Evolutionary conservation across 2,888 invertebrate genomes (phyloP).

Genomic region (Lochmaea capreae): DNA sequence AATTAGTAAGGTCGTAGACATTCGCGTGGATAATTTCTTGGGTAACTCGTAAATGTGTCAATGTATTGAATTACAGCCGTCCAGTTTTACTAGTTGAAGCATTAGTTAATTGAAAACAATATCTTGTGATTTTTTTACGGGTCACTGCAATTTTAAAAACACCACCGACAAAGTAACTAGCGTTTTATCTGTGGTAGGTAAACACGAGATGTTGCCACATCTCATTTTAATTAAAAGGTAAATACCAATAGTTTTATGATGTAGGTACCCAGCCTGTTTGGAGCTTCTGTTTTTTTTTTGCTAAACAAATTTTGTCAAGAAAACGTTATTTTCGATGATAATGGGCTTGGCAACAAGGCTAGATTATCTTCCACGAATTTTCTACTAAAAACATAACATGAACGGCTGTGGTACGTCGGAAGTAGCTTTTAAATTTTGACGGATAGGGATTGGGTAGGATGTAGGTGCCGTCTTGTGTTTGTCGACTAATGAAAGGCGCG

Average conservation of each 20-base stretch:
- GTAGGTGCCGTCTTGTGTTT: conserved; percentile 18
- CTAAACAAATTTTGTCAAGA: too few relatives aligned
- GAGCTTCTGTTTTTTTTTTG: too few relatives aligned
- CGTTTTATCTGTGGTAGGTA: background rate
- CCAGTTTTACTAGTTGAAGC: conserved; percentile 9
- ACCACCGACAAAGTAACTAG: background rate
- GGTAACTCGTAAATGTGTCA: conserved; percentile 15
- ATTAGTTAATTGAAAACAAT: conserved; percentile 14
- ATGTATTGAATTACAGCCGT: conserved; percentile 15
- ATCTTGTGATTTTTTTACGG: conserved; percentile 16
- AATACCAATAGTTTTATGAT: background rate
- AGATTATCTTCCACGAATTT: background rate
- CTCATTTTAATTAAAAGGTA: background rate
- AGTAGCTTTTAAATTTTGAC: conserved; percentile 18
- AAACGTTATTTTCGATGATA: background rate
- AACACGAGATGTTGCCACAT: background rate
- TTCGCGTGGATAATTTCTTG: conserved; percentile 1
- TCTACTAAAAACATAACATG: background rate
- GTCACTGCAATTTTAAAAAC: background rate
- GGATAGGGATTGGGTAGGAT: conserved; percentile 8
- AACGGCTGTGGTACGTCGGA: conserved; percentile 5
- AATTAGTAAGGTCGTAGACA: conserved; percentile 18
- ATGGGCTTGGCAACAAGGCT: background rate
- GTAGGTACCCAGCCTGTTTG: too few relatives aligned
- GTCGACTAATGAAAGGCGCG: conserved; percentile 13